Percentiles rank a stretch among this genome's conserved stretches.
Evolutionary conservation across 2,888 invertebrate genomes (phyloP).

Genomic region (Sphecodes monilicornis): DNA sequence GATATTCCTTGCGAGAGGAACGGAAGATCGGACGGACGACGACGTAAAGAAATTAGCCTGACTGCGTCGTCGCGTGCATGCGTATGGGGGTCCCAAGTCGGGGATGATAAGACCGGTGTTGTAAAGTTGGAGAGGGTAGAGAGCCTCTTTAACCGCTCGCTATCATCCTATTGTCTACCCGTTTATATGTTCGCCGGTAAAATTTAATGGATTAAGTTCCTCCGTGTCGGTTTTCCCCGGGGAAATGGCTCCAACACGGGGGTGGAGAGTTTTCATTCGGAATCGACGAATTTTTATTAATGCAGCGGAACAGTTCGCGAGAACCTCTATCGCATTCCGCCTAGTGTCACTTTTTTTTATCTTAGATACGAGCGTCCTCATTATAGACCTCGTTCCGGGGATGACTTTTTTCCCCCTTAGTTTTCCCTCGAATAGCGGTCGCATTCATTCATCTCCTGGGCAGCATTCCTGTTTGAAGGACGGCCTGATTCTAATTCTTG

Average conservation of each 20-base stretch:
- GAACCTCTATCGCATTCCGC: neutral
- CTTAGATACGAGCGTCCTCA: conserved; percentile 7
- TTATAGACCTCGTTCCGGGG: neutral
- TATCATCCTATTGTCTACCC: neutral
- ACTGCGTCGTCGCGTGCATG: neutral
- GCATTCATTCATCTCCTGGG: conserved; percentile 17
- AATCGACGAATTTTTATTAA: conserved; percentile 2
- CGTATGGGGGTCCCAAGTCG: neutral
- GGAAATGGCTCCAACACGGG: neutral
- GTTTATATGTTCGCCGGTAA: neutral
- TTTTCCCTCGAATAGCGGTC: neutral
- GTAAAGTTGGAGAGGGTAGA: neutral
- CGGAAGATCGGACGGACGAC: neutral
- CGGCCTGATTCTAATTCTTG: conserved; percentile 11
- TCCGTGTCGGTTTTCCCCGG: neutral
- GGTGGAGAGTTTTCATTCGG: neutral
- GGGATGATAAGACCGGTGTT: neutral
- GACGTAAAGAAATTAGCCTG: neutral
- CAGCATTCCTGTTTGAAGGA: conserved; percentile 8
- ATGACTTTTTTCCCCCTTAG: neutral
- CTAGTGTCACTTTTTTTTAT: neutral
- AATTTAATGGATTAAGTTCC: neutral
- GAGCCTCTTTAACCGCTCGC: neutral
- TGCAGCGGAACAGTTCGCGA: too few relatives aligned
- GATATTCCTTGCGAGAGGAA: neutral